A percentile compares a stretch with the other conserved stretches of the same genome.
Conservation (phyloP, 2,797 vertebrate species). For the Poeciliopsis presidionis region DNA sequence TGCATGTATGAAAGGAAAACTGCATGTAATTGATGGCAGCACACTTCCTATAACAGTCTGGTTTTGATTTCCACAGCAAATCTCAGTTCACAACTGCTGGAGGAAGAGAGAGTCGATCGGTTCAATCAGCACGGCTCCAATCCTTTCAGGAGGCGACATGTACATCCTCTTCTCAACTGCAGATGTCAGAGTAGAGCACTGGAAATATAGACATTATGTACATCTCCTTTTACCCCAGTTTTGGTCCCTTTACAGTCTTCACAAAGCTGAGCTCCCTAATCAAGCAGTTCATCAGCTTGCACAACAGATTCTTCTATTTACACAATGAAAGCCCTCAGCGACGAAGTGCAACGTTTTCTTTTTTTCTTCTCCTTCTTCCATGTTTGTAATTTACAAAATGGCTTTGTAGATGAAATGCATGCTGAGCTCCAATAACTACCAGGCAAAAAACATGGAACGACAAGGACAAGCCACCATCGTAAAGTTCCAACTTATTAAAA, state of each 20-base stretch:
- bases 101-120: conserved; percentile 81
- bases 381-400: conserved; percentile 70
- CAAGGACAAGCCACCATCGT: conserved; percentile 79
- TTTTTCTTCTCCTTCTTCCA: conserved; percentile 11
- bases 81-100: conserved; percentile 75
- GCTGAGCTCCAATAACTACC: conserved; percentile 85
- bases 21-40: conserved; percentile 67
- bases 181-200: conserved; percentile 73
- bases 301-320: conserved; percentile 72
- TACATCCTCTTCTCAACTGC: conserved; percentile 79
- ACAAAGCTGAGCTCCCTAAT: conserved; percentile 56
- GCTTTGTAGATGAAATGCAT: conserved; percentile 86
- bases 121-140: conserved; percentile 58
- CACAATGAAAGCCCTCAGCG: conserved; percentile 75
- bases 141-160: conserved; percentile 76
- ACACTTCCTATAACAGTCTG: conserved; percentile 83
- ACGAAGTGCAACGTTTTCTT: conserved; percentile 80
- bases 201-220: conserved; percentile 87
- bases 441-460: conserved; percentile 82
- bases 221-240: conserved; percentile 73
- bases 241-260: conserved; percentile 75
- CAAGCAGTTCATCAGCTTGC: conserved; percentile 58
- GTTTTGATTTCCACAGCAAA: conserved; percentile 82
- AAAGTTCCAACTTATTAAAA: conserved; percentile 62
- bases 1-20: conserved; percentile 62